A percentile compares a stretch with the other conserved stretches of the same genome.
Conservation (phyloP, 2,888 invertebrate genomes). For the Melinopterus prodromus region DNA sequence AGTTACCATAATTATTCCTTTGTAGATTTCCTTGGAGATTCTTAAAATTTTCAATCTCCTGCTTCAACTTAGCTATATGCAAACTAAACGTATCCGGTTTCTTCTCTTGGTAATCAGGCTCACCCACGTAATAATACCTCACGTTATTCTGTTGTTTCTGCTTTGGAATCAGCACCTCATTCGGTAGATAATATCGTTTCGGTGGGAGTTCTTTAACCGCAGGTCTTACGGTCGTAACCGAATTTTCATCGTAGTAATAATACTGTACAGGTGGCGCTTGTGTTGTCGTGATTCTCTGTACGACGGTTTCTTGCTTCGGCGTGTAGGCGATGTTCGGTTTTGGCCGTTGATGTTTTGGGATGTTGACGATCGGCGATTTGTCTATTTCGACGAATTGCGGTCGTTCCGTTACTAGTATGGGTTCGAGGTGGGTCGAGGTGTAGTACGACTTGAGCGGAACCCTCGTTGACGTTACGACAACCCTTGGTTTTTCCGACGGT, state of each 20-base stretch:
- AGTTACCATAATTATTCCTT: conserved; percentile 58
- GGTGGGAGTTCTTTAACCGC: conserved; percentile 18
- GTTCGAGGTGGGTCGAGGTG: conserved; percentile 60
- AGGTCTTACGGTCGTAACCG: conserved; percentile 41
- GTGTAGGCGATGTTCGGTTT: conserved; percentile 45
- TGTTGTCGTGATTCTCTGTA: conserved; percentile 24
- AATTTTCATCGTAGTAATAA: conserved; percentile 72
- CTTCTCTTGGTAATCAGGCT: conserved; percentile 48
- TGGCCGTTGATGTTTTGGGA: conserved; percentile 22
- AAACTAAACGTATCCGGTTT: conserved; percentile 68
- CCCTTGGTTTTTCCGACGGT: conserved; percentile 53
- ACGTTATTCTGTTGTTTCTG: conserved; percentile 40
- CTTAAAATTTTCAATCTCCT: conserved; percentile 69
- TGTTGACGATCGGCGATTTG: conserved; percentile 23
- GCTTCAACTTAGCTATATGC: conserved; percentile 72
- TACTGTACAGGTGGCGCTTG: conserved; percentile 66
- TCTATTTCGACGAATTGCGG: conserved; percentile 55
- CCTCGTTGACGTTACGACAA: conserved; percentile 66
- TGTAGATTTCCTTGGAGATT: conserved; percentile 48
- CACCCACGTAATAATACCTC: conserved; percentile 53
- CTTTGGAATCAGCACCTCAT: conserved; percentile 20
- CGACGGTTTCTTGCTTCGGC: neutral
- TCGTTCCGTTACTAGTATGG: conserved; percentile 25
- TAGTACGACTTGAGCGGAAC: conserved; percentile 71
- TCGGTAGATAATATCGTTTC: conserved; percentile 34